phyloP scores from a whole-genome alignment of 2,113 vertebrate species.

The Orycteropus afer region DNA sequence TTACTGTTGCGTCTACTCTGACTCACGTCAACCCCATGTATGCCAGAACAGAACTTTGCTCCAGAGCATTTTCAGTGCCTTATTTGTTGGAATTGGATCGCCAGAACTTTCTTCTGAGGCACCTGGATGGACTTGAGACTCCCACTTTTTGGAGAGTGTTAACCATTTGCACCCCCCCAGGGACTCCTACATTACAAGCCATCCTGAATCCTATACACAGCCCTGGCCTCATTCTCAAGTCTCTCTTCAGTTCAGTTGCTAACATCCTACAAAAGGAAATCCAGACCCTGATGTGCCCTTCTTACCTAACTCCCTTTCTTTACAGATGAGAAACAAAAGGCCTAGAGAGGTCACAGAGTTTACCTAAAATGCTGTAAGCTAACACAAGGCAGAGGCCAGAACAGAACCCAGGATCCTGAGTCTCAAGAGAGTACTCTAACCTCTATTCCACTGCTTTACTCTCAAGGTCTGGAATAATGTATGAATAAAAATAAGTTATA shows the following conservation, averaged over 20 bases:
- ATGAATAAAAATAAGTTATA: neutral
- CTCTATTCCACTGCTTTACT: neutral
- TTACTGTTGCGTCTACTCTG: neutral
- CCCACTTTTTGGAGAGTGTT: neutral
- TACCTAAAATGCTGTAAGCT: neutral
- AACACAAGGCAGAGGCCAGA: neutral
- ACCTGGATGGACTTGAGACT: neutral
- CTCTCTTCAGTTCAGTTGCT: neutral
- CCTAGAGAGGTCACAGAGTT: neutral
- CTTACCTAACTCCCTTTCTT: neutral
- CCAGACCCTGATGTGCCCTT: neutral
- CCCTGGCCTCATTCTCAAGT: neutral
- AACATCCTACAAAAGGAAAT: neutral
- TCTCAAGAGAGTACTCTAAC: neutral
- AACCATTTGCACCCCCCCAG: neutral
- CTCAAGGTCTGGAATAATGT: neutral
- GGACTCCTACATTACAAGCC: neutral
- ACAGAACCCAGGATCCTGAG: neutral
- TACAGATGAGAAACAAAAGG: neutral
- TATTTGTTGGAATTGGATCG: neutral
- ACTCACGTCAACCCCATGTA: neutral
- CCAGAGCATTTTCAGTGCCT: neutral
- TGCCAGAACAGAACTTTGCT: neutral
- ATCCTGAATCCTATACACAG: neutral
- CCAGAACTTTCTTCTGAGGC: neutral